Evolutionary conservation across 92 coral and sea anemone species (phyloP).

Genomic region (Pocillopora grandis): DNA sequence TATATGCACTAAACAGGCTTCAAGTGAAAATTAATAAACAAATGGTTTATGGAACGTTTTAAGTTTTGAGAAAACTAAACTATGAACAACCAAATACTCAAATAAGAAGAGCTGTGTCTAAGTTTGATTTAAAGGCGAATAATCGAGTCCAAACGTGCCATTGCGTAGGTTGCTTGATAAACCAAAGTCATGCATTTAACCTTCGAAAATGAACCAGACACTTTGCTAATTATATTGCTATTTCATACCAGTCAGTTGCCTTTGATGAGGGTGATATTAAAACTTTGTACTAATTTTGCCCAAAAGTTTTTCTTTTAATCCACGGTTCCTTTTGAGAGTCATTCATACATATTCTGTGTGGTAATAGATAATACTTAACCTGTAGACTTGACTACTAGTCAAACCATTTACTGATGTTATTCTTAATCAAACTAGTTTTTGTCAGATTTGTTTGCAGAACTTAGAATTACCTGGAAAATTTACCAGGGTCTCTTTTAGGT

Average conservation of each 20-base stretch:
- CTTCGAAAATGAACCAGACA: too few relatives aligned
- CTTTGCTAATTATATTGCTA: too few relatives aligned
- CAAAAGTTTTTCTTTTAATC: too few relatives aligned
- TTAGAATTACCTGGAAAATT: not conserved
- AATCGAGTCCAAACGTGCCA: not conserved
- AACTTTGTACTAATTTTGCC: too few relatives aligned
- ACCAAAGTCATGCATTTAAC: too few relatives aligned
- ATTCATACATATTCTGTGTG: too few relatives aligned
- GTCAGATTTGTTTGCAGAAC: not conserved
- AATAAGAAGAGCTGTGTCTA: not conserved
- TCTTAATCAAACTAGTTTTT: not conserved
- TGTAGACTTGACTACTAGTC: too few relatives aligned
- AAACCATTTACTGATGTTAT: not conserved
- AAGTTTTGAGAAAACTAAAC: conserved; percentile 9
- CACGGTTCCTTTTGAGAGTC: too few relatives aligned
- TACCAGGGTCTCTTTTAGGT: not conserved
- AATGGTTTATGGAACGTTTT: conserved; percentile 9
- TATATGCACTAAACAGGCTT: conserved; percentile 33
- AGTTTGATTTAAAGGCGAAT: not conserved
- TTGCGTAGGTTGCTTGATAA: not conserved
- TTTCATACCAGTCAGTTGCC: too few relatives aligned
- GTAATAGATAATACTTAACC: too few relatives aligned
- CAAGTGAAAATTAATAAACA: conserved; percentile 22
- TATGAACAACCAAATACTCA: conserved; percentile 13
- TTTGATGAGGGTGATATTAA: too few relatives aligned